phyloP scores from a whole-genome alignment of 2,888 invertebrate species.

The Chaitophorus viminalis region DNA sequence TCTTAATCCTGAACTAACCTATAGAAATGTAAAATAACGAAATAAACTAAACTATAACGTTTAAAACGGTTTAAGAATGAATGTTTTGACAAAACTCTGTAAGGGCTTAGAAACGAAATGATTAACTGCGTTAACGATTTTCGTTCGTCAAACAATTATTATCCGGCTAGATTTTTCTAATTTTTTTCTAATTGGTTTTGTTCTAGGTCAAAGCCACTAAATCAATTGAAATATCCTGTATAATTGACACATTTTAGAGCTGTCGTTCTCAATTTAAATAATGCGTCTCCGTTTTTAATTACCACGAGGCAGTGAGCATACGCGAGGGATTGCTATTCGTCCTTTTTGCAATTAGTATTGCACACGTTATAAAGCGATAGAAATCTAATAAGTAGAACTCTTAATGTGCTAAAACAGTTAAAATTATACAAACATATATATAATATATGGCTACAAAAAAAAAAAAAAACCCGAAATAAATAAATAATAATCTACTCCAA shows the following conservation, averaged over 20 bases:
- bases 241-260: not conserved
- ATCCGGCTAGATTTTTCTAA: not conserved
- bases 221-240: not conserved
- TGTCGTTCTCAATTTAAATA: not conserved
- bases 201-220: not conserved
- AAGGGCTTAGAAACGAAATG: no score
- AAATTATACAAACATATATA: no score
- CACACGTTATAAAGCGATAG: not conserved
- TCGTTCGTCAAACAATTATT: no score
- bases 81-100: no score
- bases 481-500: not conserved
- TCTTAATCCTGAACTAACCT: no score
- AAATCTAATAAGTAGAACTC: not conserved
- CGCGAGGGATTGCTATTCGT: not conserved
- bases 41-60: no score
- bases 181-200: not conserved
- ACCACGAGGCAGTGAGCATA: not conserved
- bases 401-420: not conserved
- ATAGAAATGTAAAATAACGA: no score
- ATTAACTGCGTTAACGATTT: no score
- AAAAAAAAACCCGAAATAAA: no score
- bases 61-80: no score
- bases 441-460: no score
- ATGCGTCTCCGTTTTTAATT: not conserved
- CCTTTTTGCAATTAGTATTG: not conserved